Percentiles rank a stretch among this genome's conserved stretches.
These are phyloP conservation scores for Scaptomyza tumidula DNA, from an alignment of 2,888 invertebrate genomes.

Conservation along the genomic window DNA sequence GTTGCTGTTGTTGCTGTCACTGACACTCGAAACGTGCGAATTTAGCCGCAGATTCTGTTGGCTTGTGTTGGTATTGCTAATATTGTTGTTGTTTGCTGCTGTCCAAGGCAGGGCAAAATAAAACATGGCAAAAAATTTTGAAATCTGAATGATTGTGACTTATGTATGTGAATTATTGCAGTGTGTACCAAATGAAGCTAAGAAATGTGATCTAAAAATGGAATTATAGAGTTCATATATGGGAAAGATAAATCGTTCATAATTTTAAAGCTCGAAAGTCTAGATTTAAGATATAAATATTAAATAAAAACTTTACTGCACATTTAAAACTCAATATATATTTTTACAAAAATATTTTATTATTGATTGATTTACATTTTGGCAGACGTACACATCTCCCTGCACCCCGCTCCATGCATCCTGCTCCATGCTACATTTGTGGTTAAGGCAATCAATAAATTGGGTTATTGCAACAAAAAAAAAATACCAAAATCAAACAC, in stretches of 20 bases:
- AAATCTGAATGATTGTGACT: not conserved
- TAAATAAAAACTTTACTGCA: too few relatives aligned
- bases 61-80: slow-evolving; percentile 22
- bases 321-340: too few relatives aligned
- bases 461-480: not conserved
- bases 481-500: slow-evolving; percentile 33
- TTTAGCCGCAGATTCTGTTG: slow-evolving; percentile 55
- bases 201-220: too few relatives aligned
- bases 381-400: not conserved
- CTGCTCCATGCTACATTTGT: not conserved
- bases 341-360: too few relatives aligned
- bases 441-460: slow-evolving; percentile 8
- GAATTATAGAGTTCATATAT: too few relatives aligned
- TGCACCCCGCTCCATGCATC: not conserved
- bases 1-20: slow-evolving; percentile 41
- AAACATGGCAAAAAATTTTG: not conserved
- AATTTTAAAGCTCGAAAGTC: too few relatives aligned
- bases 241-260: too few relatives aligned
- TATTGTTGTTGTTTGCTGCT: slow-evolving; percentile 19
- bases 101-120: not conserved
- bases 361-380: not conserved
- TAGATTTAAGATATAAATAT: too few relatives aligned
- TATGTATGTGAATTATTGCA: not conserved
- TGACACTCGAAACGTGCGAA: slow-evolving; percentile 62
- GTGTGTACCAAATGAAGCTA: too few relatives aligned